Conservation (phyloP, 2,113 vertebrate species). For the Lipotes vexillifer region DNA sequence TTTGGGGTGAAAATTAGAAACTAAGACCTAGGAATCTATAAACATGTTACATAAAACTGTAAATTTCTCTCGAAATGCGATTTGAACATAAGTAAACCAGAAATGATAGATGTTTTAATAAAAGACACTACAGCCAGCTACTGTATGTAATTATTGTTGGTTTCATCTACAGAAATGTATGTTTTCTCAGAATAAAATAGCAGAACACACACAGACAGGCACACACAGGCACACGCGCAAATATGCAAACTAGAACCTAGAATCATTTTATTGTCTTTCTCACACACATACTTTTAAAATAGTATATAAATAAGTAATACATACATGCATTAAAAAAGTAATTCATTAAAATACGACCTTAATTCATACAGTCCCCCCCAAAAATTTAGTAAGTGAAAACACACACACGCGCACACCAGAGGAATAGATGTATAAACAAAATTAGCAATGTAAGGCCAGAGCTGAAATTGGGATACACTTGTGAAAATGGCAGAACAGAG, state of each 20-base stretch:
- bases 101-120: not conserved
- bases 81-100: not conserved
- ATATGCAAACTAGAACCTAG: not conserved
- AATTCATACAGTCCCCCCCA: not conserved
- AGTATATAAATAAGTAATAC: not conserved
- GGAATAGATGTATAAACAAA: not conserved
- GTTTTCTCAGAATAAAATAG: not conserved
- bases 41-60: not conserved
- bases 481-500: not conserved
- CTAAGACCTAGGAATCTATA: not conserved
- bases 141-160: not conserved
- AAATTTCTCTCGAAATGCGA: not conserved
- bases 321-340: not conserved
- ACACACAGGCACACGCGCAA: rapidly evolving
- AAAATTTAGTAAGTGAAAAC: not conserved
- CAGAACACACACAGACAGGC: not conserved
- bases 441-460: not conserved
- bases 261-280: not conserved
- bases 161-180: not conserved
- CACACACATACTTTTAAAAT: not conserved
- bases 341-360: not conserved
- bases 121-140: not conserved
- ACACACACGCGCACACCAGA: not conserved
- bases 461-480: not conserved
- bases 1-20: not conserved